Evolutionary conservation across 2,888 invertebrate genomes (phyloP), one percentile per base, ranked within the genome.

Genomic region (Chymomyza fuscimana): DNA sequence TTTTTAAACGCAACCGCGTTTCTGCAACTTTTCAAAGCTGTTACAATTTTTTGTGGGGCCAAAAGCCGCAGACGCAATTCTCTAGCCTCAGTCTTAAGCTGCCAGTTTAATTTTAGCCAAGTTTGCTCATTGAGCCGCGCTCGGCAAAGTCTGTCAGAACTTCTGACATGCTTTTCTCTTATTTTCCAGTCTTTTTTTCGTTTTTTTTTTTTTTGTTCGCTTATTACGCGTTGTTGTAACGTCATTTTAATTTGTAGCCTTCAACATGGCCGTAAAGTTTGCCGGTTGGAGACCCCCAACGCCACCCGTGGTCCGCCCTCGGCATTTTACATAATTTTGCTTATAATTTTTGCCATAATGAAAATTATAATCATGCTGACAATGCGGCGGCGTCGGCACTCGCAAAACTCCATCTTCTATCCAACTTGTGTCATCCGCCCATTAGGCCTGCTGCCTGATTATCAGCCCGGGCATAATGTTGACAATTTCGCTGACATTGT

Each of bases 311-410:
- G 1, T 22, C 19, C 10, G 54, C 54, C 22, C 15, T 16, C 2
- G 54, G 54, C 54, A 19, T 10, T 54, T 54, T 54, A 54, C 54
- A 54, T 54, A 73, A 69, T 63, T 69, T 46, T 46, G 40, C 40
- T 46, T 12, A 46, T 46, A 46, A 46, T 46, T 46, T 46, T 46
- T 67, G 69, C 51, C 72, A 50, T 69, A 65, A 76, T 76, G 76
- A 76, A 72, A 76, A 76, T 76, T 72, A 72, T 76, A 76, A 72
- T 76, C 76, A 76, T 72, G 67, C 61, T 76, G 75, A 75, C 75
- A 68, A 70, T 75, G 75, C 74, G 75, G 63, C 71, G 61, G 19
- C 29, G 59, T 50, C 67, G 61, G 29, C 22, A 19, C 51, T 16
- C 32, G 12, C 65, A n/a, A 25, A 52, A n/a, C 36, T 60, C 16